phyloP scores from a whole-genome alignment of 2,797 vertebrate species.

The Spinus olivaceus region DNA sequence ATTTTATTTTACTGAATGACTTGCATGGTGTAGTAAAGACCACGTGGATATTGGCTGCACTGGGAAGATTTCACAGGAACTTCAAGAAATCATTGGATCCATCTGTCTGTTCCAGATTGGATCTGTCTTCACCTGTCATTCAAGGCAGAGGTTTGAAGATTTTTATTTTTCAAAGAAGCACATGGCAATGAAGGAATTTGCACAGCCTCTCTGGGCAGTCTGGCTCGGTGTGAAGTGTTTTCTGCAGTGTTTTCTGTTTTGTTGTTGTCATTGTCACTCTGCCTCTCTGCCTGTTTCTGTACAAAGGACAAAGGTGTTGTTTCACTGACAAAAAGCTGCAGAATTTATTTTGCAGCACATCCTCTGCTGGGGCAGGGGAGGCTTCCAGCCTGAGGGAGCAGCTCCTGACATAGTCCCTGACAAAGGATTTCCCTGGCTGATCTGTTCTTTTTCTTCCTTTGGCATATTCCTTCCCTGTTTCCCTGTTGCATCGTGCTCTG shows the following conservation, averaged over 20 bases:
- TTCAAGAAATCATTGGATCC: neutral
- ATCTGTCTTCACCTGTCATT: neutral
- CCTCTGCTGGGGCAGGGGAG: neutral
- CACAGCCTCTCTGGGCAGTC: neutral
- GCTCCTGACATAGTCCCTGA: neutral
- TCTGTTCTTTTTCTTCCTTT: neutral
- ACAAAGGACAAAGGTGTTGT: neutral
- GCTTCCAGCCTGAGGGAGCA: neutral
- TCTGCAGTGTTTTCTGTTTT: neutral
- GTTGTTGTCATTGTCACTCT: neutral
- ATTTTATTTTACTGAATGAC: neutral
- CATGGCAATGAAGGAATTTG: neutral
- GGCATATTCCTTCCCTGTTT: neutral
- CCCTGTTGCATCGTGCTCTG: constrained; percentile 21
- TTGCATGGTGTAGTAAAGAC: neutral
- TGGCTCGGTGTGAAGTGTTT: neutral
- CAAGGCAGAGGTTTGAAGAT: neutral
- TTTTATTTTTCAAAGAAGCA: neutral
- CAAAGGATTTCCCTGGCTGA: neutral
- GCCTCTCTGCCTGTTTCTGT: neutral
- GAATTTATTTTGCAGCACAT: neutral
- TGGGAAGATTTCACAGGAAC: neutral
- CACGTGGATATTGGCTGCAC: rapidly evolving
- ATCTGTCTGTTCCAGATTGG: neutral
- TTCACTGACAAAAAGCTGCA: neutral